Conservation (phyloP, 1,140 invertebrate species). For the Helicoverpa zea region DNA sequence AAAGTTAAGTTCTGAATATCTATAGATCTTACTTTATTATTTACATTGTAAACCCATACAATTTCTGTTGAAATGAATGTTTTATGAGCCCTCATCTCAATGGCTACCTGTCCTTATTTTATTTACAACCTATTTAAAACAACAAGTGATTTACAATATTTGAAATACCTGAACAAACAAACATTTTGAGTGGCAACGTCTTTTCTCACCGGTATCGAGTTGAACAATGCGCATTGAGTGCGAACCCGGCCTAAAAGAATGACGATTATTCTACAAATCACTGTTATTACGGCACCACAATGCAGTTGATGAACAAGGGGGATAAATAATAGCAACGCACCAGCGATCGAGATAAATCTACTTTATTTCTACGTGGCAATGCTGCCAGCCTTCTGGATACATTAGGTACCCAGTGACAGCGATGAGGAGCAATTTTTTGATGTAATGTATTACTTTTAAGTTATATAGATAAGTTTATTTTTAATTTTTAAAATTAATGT, state of each 20-base stretch:
- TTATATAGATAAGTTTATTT: no score
- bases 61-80: neutral
- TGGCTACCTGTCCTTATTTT: neutral
- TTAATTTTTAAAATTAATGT: no score
- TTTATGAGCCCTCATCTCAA: neutral
- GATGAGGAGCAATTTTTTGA: no score
- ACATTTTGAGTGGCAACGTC: conserved; percentile 63
- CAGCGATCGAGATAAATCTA: conserved; percentile 24
- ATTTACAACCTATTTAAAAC: conserved; percentile 24
- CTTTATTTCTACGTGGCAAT: conserved; percentile 25
- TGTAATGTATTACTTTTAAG: no score
- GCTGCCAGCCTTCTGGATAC: no score
- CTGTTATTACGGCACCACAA: conserved; percentile 78
- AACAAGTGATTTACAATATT: conserved; percentile 45
- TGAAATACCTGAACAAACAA: conserved; percentile 33
- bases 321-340: conserved; percentile 47
- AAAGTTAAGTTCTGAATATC: no score
- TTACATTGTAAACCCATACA: neutral
- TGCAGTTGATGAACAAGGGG: conserved; percentile 64
- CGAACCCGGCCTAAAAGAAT: conserved; percentile 73
- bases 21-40: neutral
- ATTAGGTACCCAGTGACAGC: no score
- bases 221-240: conserved; percentile 63
- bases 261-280: conserved; percentile 77
- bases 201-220: conserved; percentile 84